Percentiles rank a stretch among this genome's conserved stretches.
These are phyloP conservation scores for Cotesia typhae DNA, from an alignment of 1,140 invertebrate genomes.

Conservation along the genomic window DNA sequence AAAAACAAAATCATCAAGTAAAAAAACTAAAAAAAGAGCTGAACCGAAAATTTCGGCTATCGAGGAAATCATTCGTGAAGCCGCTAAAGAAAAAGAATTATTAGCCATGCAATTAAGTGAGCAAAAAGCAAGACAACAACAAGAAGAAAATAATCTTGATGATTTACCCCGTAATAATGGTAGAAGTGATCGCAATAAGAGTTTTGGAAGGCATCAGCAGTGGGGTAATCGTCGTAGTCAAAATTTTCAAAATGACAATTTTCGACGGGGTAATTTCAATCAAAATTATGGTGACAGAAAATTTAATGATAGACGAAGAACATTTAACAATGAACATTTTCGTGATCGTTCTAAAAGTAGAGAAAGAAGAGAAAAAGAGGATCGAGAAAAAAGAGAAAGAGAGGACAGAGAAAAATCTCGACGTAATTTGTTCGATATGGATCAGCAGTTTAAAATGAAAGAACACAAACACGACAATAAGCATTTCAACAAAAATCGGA, in stretches of 20 bases:
- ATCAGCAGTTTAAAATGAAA: slow-evolving; percentile 3
- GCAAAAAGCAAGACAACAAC: not conserved
- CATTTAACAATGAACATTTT: not conserved
- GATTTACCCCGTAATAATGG: not conserved
- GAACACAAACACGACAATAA: not conserved
- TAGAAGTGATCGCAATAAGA: slow-evolving; percentile 9
- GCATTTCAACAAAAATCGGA: slow-evolving; percentile 27
- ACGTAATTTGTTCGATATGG: not conserved
- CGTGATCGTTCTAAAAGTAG: slow-evolving; percentile 32
- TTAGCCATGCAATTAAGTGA: not conserved
- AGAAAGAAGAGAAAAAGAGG: slow-evolving; percentile 23
- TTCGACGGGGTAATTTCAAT: not conserved
- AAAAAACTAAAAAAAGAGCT: slow-evolving; percentile 27
- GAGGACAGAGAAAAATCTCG: not conserved
- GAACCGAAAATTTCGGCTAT: slow-evolving; percentile 61
- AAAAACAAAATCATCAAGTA: slow-evolving; percentile 1
- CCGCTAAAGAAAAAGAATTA: slow-evolving; percentile 54
- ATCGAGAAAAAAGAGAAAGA: not conserved
- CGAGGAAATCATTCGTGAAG: slow-evolving; percentile 63
- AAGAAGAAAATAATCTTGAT: too few relatives aligned
- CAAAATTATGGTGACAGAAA: slow-evolving; percentile 27
- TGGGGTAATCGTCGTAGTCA: not conserved
- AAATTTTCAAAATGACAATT: not conserved
- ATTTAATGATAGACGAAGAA: not conserved
- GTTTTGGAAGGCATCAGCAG: slow-evolving; percentile 1